phyloP scores from a whole-genome alignment of 2,113 vertebrate species.

The Stomatorhinus ivindoensis region DNA sequence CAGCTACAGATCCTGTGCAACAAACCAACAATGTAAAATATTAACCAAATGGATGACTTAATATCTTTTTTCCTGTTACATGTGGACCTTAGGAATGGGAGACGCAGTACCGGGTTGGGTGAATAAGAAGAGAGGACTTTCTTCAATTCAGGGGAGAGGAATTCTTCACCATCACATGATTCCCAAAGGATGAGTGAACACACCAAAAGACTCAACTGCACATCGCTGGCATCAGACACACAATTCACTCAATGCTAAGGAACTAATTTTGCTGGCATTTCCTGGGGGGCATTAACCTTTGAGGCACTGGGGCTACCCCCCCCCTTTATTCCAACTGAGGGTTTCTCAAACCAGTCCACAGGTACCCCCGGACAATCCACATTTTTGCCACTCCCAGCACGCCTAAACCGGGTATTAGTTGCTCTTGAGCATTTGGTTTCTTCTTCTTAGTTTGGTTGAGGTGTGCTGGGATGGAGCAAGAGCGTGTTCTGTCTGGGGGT shows the following conservation, averaged over 20 bases:
- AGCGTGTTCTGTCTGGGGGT: neutral
- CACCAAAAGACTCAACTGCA: neutral
- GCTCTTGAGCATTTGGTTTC: neutral
- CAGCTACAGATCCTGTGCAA: neutral
- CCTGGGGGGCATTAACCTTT: neutral
- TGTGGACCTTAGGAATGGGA: neutral
- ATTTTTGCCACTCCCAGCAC: neutral
- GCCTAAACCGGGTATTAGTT: neutral
- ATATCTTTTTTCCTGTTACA: neutral
- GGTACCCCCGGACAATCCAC: neutral
- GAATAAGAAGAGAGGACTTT: neutral
- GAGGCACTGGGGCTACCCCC: neutral
- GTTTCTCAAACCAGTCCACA: neutral
- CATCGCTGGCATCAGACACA: neutral
- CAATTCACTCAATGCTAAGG: neutral
- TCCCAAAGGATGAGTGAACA: neutral
- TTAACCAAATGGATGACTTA: neutral
- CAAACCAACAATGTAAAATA: neutral
- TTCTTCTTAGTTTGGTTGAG: neutral
- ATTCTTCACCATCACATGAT: neutral
- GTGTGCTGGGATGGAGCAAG: neutral
- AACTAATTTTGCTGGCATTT: neutral
- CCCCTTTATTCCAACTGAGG: neutral
- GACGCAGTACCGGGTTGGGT: neutral
- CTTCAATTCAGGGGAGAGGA: neutral